Conservation (phyloP, 1,140 invertebrate genomes). For the Leptinotarsa texana region DNA sequence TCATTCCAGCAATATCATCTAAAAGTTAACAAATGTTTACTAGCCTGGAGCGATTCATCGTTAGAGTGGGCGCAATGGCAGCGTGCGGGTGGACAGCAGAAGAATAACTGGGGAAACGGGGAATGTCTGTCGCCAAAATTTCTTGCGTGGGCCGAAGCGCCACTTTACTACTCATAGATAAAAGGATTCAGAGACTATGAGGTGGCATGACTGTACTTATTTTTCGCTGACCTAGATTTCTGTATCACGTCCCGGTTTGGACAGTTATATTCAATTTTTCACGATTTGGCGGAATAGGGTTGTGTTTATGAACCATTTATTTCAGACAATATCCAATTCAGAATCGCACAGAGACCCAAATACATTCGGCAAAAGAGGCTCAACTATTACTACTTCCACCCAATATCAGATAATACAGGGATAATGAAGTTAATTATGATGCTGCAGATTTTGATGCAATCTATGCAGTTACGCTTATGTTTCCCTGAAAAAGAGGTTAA, state of each 20-base stretch:
- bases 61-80: slow-evolving; percentile 1
- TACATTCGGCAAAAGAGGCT: too few relatives aligned
- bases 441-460: too few relatives aligned
- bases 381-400: too few relatives aligned
- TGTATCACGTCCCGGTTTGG: neutral
- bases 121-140: neutral
- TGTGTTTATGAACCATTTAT: neutral
- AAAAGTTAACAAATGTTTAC: slow-evolving; percentile 6
- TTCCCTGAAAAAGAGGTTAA: too few relatives aligned
- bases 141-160: neutral
- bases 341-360: too few relatives aligned
- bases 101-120: neutral
- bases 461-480: too few relatives aligned
- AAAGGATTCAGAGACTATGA: slow-evolving; percentile 8
- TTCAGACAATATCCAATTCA: too few relatives aligned
- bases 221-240: neutral
- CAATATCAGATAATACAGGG: too few relatives aligned
- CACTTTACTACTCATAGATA: neutral
- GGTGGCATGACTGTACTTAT: slow-evolving; percentile 3
- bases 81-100: neutral
- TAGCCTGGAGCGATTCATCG: neutral
- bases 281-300: neutral
- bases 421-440: too few relatives aligned
- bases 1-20: neutral
- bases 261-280: neutral